phyloP scores from a whole-genome alignment of 2,797 vertebrate genomes.

The Crypturellus tataupa region DNA sequence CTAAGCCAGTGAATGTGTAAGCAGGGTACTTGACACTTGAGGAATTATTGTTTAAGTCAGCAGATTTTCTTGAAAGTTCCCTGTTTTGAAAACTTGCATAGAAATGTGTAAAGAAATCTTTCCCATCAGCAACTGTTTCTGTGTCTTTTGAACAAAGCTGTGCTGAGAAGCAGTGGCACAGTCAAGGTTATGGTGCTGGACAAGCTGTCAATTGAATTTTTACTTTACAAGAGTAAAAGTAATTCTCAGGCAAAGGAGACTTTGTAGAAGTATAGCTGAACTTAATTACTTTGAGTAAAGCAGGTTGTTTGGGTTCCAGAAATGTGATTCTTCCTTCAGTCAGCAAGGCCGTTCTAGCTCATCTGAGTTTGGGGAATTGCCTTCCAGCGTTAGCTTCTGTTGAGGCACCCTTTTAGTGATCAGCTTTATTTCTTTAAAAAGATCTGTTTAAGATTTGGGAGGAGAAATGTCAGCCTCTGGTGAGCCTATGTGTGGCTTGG shows the following conservation, averaged over 20 bases:
- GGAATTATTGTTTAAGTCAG: background rate
- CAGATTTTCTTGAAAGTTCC: background rate
- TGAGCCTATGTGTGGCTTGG: no score
- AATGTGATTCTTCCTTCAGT: rapidly evolving
- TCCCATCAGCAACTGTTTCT: background rate
- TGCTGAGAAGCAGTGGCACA: background rate
- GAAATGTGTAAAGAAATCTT: background rate
- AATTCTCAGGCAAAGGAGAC: background rate
- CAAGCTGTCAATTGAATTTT: background rate
- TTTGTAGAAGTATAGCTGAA: background rate
- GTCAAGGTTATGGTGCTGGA: background rate
- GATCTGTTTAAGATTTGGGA: background rate
- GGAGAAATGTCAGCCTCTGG: no score
- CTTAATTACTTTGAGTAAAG: background rate
- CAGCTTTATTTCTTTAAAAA: background rate
- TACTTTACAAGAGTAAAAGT: background rate
- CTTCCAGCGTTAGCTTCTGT: background rate
- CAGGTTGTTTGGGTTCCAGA: background rate
- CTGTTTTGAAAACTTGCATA: background rate
- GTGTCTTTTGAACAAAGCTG: background rate
- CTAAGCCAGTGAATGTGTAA: background rate
- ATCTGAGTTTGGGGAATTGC: no score
- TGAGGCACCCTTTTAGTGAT: background rate
- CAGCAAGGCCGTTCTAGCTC: background rate
- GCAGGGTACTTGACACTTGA: background rate